Percentiles rank a stretch among this genome's conserved stretches.
phyloP scores from a whole-genome alignment of 2,113 vertebrate genomes.

The Carollia perspicillata region DNA sequence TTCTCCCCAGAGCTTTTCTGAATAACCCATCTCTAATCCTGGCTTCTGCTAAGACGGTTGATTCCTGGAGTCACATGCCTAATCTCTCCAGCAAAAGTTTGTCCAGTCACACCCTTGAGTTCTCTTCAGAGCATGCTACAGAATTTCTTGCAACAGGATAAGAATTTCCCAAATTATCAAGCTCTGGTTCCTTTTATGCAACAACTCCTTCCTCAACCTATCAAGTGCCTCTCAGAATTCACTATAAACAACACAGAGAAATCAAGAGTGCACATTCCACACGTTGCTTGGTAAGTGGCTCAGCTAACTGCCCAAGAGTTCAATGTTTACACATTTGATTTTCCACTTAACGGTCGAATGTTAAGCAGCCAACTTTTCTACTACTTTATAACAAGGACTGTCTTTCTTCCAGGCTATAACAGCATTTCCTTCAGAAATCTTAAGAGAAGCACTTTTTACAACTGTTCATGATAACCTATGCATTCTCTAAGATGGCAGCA shows the following conservation, averaged over 20 bases:
- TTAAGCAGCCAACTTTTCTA: not conserved
- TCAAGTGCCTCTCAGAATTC: not conserved
- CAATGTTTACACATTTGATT: not conserved
- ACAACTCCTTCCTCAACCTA: slow-evolving; percentile 10
- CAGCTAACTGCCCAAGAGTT: not conserved
- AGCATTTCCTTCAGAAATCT: not conserved
- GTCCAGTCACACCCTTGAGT: not conserved
- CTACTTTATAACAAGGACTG: not conserved
- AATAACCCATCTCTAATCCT: not conserved
- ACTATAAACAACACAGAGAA: not conserved
- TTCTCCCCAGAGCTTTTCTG: not conserved
- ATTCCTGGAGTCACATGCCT: not conserved
- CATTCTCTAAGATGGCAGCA: not conserved
- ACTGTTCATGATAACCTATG: not conserved
- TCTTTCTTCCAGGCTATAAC: not conserved
- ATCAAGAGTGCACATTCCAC: not conserved
- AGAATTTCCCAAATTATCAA: not conserved
- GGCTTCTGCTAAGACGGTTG: not conserved
- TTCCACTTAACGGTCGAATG: not conserved
- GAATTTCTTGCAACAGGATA: not conserved
- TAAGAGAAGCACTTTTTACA: not conserved
- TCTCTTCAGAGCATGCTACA: not conserved
- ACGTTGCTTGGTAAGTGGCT: not conserved
- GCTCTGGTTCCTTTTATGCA: not conserved
- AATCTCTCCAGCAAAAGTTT: not conserved